Evolutionary conservation across 2,113 vertebrate genomes (phyloP).

Genomic region (Xiphophorus hellerii): DNA sequence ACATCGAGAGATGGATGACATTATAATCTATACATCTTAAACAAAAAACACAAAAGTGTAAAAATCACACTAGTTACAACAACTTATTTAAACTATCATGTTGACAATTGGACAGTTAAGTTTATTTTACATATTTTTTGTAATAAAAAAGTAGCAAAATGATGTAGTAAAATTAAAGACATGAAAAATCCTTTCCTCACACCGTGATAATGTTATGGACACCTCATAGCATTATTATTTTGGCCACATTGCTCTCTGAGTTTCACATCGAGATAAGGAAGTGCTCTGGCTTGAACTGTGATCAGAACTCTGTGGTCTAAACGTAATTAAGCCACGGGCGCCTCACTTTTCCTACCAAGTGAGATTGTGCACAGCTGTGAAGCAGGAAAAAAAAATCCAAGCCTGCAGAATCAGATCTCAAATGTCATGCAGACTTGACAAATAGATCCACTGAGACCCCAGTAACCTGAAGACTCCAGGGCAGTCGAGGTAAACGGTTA

Average conservation of each 20-base stretch:
- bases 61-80: background rate
- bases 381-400: background rate
- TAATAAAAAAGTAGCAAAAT: no score
- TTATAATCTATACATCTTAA: no score
- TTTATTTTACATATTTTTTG: background rate
- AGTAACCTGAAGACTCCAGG: slow-evolving; percentile 1
- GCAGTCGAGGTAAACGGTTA: background rate
- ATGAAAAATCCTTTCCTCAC: background rate
- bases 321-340: slow-evolving; percentile 17
- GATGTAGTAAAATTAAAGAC: background rate
- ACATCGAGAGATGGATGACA: no score
- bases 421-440: slow-evolving; percentile 1
- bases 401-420: slow-evolving; percentile 20
- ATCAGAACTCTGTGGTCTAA: slow-evolving; percentile 27
- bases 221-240: slow-evolving; percentile 30
- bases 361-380: background rate
- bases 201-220: slow-evolving; percentile 21
- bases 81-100: background rate
- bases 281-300: slow-evolving; percentile 1
- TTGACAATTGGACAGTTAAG: background rate
- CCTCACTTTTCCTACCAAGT: background rate
- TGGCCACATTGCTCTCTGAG: slow-evolving; percentile 25
- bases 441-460: background rate
- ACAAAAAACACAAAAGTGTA: no score
- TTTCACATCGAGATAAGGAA: slow-evolving; percentile 21